Base-by-base conservation (phyloP, 1,140 invertebrate genomes). In the Leguminivora glycinivorella region DNA sequence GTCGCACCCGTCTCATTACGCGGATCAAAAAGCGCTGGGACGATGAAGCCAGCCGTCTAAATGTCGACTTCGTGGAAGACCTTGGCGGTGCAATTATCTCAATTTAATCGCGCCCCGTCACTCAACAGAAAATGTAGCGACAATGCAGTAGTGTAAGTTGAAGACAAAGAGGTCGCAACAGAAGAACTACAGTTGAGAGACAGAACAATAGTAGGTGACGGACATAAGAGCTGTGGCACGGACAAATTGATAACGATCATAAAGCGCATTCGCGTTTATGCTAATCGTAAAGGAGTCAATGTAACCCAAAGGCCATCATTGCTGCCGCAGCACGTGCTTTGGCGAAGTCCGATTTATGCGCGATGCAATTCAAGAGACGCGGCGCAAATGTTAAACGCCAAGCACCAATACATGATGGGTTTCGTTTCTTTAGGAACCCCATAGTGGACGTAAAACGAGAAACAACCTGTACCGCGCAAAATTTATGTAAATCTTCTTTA, bases 191-290 rank as follows among this genome's bases (percentile, higher is more conserved):
- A 70, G 67, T 77, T 67, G 72, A 82, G 76, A 72, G 78, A 85
- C 79, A 82, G 78, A 75, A 85, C 81, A 85, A 85, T 85, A 79
- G 72, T 22, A 63, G 56, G 74, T 78, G 77, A 75, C 76, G 74
- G 74, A 52, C 75, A 70, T 70, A 67, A 67, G 68, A 75, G 73
- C 72, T 70, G 72, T 71, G 74, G 69, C 78, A 73, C 72, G 79
- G 82, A 87, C 81, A 84, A 85, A 85, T 87, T 82, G 85, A 87
- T 87, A 87, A 79, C 34, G 75, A 87, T 85, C 83, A 72, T 67
- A 71, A 72, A 71, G 47, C 75, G 83, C 77, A 79, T 73, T 75
- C 69, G 76, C 73, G 76, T 70, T 79, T 76, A 87, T 82, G 83
- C 78, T 85, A 88, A 88, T 87, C 83, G 83, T 67, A 78, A 66